Base-by-base conservation (phyloP, 2,888 invertebrate species). In the Ormyrus thymus region DNA sequence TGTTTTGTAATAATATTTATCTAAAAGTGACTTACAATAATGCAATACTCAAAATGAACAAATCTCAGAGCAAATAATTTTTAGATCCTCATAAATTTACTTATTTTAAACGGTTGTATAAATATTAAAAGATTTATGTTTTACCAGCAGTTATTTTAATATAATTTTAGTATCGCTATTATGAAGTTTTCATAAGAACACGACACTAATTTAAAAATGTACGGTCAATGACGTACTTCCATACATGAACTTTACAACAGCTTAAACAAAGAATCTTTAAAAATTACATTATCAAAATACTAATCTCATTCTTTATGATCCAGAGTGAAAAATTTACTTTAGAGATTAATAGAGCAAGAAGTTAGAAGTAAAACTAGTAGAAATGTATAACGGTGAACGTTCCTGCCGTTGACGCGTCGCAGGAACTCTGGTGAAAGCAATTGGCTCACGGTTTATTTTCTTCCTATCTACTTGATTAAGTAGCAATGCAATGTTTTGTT, bases 351-450 rank as follows among this genome's bases (percentile, higher is more conserved):
- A 15, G 11, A 56, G 11, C 69, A 55, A 50, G 10, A 56, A 70
- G 0, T 64, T 73, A 69, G 29, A 58, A 13, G 8, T 56, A 6
- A 68, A 10, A 43, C 55, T 70, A 61, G 53, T 59, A 53, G 15
- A 69, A 70, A 43, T 66, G 61, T 65, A 71, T 61, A 77, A 29
- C 48, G 77, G 66, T 75, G 6, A 66, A 75, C 13, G 74, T 80
- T 80, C 77, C 80, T 80, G 80, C 74, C 68, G 62, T 77, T 74
- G 77, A 77, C 29, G 70, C 70, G 71, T 77, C 71, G 74, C 80
- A 77, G 80, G 80, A 77, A 80, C 74, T 73, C 58, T 10, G 50
- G 56, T 71, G 74, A 77, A 77, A 71, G 51, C 64, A 64, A 76
- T 76, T 75, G 48, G 58, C 61, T 13, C 51, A 56, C 61, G 43